These are phyloP conservation scores for Hippoglossus stenolepis DNA, from an alignment of 2,113 vertebrate species.

Conservation along the genomic window DNA sequence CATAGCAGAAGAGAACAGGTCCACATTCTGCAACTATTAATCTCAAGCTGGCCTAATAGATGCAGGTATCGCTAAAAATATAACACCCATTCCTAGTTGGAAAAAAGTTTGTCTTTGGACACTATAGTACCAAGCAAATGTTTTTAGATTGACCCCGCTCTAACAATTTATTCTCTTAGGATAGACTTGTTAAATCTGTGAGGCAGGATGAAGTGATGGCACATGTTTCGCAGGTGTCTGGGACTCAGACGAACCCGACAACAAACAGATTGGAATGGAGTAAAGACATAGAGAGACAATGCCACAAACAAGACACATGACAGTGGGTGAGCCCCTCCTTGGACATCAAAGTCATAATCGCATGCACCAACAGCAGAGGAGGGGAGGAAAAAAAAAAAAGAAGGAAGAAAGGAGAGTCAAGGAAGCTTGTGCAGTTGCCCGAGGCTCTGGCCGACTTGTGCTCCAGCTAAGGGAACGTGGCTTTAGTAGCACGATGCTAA, in stretches of 20 bases:
- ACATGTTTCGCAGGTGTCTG: constrained; percentile 66
- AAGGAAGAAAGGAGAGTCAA: constrained; percentile 85
- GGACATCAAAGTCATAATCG: constrained; percentile 75
- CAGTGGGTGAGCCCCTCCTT: constrained; percentile 76
- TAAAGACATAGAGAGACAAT: constrained; percentile 69
- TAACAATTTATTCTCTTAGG: constrained; percentile 59
- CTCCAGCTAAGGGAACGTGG: constrained; percentile 80
- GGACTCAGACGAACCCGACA: constrained; percentile 64
- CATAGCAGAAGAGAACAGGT: constrained; percentile 78
- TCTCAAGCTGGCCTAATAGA: constrained; percentile 76
- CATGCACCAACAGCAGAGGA: constrained; percentile 86
- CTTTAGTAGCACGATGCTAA: constrained; percentile 76
- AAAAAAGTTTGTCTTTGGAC: constrained; percentile 53
- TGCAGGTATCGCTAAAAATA: constrained; percentile 69
- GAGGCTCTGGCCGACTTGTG: constrained; percentile 83
- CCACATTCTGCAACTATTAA: constrained; percentile 82
- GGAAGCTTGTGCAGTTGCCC: constrained; percentile 87
- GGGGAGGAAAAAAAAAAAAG: constrained; percentile 42
- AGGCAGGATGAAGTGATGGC: constrained; percentile 86
- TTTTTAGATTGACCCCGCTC: constrained; percentile 79
- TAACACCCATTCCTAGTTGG: constrained; percentile 73
- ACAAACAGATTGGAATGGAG: constrained; percentile 69
- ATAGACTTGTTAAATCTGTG: constrained; percentile 77
- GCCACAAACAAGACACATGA: constrained; percentile 82
- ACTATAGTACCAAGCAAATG: constrained; percentile 47